Conservation (phyloP, 2,113 vertebrate species). For the Gobiocypris rarus region DNA sequence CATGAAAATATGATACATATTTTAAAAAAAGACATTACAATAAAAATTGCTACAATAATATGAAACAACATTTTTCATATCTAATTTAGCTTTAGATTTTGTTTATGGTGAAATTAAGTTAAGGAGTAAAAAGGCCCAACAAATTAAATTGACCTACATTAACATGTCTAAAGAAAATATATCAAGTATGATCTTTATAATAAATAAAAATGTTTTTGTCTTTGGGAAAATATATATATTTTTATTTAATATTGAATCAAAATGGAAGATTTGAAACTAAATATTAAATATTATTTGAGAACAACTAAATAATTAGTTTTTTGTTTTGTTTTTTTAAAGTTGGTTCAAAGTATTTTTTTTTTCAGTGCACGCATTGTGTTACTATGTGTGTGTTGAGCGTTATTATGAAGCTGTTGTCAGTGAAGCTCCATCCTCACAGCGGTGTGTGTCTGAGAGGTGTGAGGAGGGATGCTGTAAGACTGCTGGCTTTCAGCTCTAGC, state of each 20-base stretch:
- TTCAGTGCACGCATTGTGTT: background rate
- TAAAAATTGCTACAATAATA: too few species aligned
- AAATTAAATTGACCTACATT: background rate
- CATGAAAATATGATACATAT: background rate
- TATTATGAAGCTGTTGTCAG: slow-evolving; percentile 18
- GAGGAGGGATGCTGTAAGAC: slow-evolving; percentile 16
- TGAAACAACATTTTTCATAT: too few species aligned
- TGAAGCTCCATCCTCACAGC: slow-evolving; percentile 34
- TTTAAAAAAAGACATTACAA: background rate
- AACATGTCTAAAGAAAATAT: background rate
- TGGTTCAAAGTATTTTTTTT: background rate
- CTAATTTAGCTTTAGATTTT: too few species aligned
- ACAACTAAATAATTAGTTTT: background rate
- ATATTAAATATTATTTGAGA: background rate
- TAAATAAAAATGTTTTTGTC: background rate
- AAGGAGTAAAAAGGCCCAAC: background rate
- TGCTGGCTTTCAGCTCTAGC: slow-evolving; percentile 24
- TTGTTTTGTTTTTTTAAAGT: too few species aligned
- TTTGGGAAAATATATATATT: background rate
- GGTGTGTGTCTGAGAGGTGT: slow-evolving; percentile 29
- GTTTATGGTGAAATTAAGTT: background rate
- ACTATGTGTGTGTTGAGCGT: slow-evolving; percentile 1
- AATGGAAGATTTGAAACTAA: background rate
- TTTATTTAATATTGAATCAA: background rate
- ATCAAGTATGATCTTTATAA: background rate